These are phyloP conservation scores for Actenoides lindsayi DNA, from an alignment of 2,113 vertebrate species.

Conservation along the genomic window DNA sequence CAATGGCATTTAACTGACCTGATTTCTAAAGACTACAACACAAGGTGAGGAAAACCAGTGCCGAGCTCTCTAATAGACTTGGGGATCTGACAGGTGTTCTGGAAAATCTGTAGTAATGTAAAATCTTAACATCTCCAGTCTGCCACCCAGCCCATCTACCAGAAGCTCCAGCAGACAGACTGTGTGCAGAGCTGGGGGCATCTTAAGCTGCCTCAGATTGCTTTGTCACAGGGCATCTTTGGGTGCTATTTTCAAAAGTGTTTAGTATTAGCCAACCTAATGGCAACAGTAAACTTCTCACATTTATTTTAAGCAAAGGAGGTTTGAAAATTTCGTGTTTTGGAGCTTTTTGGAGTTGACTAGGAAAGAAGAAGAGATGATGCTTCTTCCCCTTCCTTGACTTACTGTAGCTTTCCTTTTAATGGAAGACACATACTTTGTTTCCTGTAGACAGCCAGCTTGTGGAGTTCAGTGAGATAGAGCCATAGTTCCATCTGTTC, in stretches of 20 bases:
- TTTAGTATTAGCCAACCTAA: not conserved
- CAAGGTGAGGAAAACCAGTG: not conserved
- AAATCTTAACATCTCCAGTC: not conserved
- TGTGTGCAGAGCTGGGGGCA: not conserved
- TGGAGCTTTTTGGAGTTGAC: not conserved
- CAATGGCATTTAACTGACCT: not conserved
- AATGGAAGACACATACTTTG: not conserved
- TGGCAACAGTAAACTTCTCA: not conserved
- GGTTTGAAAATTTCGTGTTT: not conserved
- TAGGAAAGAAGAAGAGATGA: not conserved
- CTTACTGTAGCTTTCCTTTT: not conserved
- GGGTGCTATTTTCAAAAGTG: not conserved
- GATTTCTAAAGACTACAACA: not conserved
- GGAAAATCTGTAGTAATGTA: not conserved
- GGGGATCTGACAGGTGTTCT: not conserved
- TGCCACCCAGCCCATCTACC: not conserved
- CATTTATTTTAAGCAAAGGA: not conserved
- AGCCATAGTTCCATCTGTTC: not conserved
- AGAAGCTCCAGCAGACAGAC: not conserved
- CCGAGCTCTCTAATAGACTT: not conserved
- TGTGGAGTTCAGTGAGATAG: not conserved
- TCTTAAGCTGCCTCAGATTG: not conserved
- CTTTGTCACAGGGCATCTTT: not conserved
- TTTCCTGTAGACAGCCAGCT: not conserved
- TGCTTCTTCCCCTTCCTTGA: not conserved